Evolutionary conservation across 1,140 invertebrate species (phyloP).

Genomic region (Anthonomus grandis): DNA sequence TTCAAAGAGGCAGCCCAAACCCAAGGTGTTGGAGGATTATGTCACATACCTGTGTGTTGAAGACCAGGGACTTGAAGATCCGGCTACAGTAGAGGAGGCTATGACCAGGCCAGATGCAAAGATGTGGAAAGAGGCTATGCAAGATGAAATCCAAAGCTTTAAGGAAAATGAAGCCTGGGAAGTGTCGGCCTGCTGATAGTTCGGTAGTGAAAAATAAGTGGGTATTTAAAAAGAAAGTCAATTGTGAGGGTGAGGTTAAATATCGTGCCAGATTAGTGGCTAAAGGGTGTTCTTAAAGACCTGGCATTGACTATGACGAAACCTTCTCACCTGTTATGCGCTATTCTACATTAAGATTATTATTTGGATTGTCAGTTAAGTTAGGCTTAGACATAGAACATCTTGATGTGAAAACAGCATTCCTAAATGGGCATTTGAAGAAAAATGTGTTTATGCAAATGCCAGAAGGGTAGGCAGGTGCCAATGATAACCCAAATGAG

Average conservation of each 20-base stretch:
- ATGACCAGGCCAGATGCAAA: conserved; percentile 31
- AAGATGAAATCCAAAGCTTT: conserved; percentile 37
- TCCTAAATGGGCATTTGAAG: conserved; percentile 41
- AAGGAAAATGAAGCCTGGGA: conserved; percentile 44
- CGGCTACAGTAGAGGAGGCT: conserved; percentile 30
- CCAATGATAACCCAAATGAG: conserved; percentile 37
- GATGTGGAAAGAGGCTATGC: conserved; percentile 38
- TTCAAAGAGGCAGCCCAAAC: too few species aligned
- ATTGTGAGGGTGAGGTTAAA: conserved; percentile 27
- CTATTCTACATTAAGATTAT: conserved; percentile 31
- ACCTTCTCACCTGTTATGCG: conserved; percentile 32
- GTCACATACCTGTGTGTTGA: conserved; percentile 18
- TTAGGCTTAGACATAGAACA: conserved; percentile 35
- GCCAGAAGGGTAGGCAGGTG: conserved; percentile 29
- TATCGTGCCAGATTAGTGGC: too few species aligned
- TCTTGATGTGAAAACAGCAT: conserved; percentile 47
- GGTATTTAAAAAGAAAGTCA: conserved; percentile 43
- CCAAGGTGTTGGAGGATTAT: conserved; percentile 28
- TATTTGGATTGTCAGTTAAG: conserved; percentile 35
- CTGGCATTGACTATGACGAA: conserved; percentile 24
- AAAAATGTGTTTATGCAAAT: too few species aligned
- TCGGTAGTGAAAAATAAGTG: conserved; percentile 45
- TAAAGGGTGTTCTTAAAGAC: too few species aligned
- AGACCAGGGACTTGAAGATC: conserved; percentile 7
- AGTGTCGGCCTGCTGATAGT: conserved; percentile 35